Evolutionary conservation across 1,140 invertebrate genomes (phyloP), one percentile per base, ranked within the genome.

Genomic region (Choristoneura fumiferana): DNA sequence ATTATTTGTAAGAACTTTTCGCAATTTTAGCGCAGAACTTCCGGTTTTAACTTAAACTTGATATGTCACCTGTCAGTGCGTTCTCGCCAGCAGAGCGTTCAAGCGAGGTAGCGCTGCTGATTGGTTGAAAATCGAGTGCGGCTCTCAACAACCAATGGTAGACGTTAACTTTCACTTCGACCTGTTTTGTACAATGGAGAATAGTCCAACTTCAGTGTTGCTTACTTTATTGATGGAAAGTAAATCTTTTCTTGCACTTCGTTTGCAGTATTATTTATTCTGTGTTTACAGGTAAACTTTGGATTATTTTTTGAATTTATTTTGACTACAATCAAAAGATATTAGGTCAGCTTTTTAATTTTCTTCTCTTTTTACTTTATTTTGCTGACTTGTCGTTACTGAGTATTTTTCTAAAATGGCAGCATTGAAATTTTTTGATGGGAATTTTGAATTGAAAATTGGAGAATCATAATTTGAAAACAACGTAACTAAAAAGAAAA

Each of bases 1-100:
- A 62, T 29, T 62, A 63, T 59, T 67, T 63, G 62, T 43, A 33
- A 63, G 66, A 36, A 60, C 60, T 49, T 58, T 65, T 62, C 45
- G 49, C 57, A 62, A 49, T 17, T 49, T 18, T 40, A 55, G n/a
- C n/a, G 37, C 40, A 55, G 35, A 29, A 60, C 63, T 71, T 71
- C 69, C 69, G 69, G 63, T 68, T 68, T 18, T 53, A 49, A 49
- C 43, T 49, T 22, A 5, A 22, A 22, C 9, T 65, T 65, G 65
- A 65, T 61, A 68, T 54, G 56, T 65, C 60, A 59, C 39, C 43
- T 43, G 58, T 55, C 33, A 39, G 55, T 60, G 60, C 34, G 63
- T 56, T 38, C 15, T 35, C 36, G 52, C 52, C 39, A 17, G 2
- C 1, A 8, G 40, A 14, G 8, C 2, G 15, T 36, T 37, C 12